phyloP scores from a whole-genome alignment of 2,888 invertebrate genomes.

The Disparrhopalites patrizii region DNA sequence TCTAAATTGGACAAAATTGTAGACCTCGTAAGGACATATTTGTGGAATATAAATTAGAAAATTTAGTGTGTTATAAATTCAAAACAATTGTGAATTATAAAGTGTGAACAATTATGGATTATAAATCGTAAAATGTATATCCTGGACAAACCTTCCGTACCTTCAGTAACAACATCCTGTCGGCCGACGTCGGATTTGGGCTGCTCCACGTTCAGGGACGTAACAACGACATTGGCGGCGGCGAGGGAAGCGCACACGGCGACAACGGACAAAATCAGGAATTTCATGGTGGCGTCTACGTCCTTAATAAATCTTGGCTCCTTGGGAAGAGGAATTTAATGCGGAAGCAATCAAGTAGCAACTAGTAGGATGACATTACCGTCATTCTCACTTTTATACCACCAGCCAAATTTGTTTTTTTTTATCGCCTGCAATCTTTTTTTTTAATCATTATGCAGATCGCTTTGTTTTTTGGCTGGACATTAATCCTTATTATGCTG shows the following conservation, averaged over 20 bases:
- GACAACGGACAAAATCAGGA: slow-evolving; percentile 6
- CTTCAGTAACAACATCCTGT: background rate
- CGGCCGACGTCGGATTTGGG: background rate
- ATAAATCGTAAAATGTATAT: background rate
- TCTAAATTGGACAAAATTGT: no score
- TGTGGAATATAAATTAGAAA: background rate
- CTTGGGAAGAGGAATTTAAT: no score
- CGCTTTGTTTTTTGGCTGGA: no score
- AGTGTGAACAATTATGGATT: background rate
- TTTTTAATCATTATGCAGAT: no score
- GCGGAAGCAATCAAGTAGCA: no score
- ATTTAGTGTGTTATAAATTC: background rate
- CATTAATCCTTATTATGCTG: no score
- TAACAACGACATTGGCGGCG: slow-evolving; percentile 21
- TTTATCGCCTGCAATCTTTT: no score
- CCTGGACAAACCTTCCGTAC: background rate
- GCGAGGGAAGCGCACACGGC: background rate
- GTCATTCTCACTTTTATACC: no score
- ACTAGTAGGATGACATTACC: no score
- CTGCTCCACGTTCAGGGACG: slow-evolving; percentile 8
- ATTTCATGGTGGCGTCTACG: slow-evolving; percentile 23
- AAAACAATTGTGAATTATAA: background rate
- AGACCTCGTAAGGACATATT: no score
- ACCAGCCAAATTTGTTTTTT: no score
- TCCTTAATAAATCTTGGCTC: no score